Conservation (phyloP, 2,113 vertebrate genomes). For the Pseudois nayaur region DNA sequence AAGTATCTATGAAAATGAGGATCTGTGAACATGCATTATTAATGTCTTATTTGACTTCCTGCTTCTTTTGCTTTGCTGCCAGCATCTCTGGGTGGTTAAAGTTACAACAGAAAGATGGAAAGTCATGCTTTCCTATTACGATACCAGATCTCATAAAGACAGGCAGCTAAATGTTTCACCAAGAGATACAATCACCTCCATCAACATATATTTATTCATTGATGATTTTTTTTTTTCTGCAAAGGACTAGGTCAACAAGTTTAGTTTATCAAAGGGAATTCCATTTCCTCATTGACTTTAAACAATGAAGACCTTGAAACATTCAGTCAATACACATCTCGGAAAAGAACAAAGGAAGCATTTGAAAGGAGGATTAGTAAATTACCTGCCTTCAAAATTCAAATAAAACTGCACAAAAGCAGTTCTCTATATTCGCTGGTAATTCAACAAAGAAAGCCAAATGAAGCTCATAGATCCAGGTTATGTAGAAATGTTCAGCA, state of each 20-base stretch:
- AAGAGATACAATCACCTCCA: constrained; percentile 6
- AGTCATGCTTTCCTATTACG: constrained; percentile 2
- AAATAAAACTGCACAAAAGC: constrained; percentile 48
- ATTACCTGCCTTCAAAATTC: constrained; percentile 56
- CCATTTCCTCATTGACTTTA: constrained; percentile 66
- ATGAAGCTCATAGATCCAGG: not conserved
- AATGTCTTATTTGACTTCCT: not conserved
- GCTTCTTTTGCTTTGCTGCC: not conserved
- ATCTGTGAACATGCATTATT: not conserved
- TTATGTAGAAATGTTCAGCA: not conserved
- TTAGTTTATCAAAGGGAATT: constrained; percentile 68
- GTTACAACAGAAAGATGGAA: not conserved
- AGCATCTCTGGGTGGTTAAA: not conserved
- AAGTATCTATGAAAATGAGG: not conserved
- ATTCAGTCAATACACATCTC: constrained; percentile 67
- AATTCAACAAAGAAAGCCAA: constrained; percentile 26
- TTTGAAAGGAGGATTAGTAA: constrained; percentile 64
- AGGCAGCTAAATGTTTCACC: not conserved
- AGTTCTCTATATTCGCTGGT: not conserved
- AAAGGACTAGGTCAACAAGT: constrained; percentile 52
- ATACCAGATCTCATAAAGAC: not conserved
- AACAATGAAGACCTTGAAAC: constrained; percentile 63
- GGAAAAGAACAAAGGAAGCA: constrained; percentile 63
- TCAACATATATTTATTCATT: constrained; percentile 52
- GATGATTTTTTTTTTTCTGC: constrained; percentile 25